A percentile compares a stretch with the other conserved stretches of the same genome.
Conservation (phyloP, 2,113 vertebrate species). For the Pygathrix nemaeus region DNA sequence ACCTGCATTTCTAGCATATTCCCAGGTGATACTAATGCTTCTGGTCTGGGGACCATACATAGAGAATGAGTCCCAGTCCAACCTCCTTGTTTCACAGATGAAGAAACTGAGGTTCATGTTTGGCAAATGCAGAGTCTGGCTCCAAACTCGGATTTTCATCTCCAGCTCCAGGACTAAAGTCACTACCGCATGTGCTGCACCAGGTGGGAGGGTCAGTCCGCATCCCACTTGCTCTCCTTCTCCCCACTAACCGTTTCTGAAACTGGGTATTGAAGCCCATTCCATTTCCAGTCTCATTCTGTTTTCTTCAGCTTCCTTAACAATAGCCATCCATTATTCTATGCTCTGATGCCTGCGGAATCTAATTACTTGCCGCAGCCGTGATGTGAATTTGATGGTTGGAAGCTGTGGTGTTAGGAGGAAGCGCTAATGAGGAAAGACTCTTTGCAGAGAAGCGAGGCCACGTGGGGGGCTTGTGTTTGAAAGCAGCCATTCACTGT, state of each 20-base stretch:
- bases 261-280: slow-evolving; percentile 18
- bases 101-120: neutral
- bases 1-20: neutral
- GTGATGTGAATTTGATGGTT: slow-evolving; percentile 74
- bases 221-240: neutral
- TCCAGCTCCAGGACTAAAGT: neutral
- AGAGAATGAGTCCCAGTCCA: neutral
- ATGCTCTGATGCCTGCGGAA: slow-evolving; percentile 67
- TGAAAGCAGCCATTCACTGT: slow-evolving; percentile 75
- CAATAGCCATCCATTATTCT: slow-evolving; percentile 74
- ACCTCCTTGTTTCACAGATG: neutral
- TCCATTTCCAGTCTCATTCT: slow-evolving; percentile 40
- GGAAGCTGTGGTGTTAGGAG: slow-evolving; percentile 55
- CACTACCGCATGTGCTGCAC: accelerated
- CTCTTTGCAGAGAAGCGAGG: slow-evolving; percentile 52
- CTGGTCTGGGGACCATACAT: neutral
- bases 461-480: slow-evolving; percentile 45
- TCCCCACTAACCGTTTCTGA: neutral
- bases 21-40: neutral
- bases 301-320: slow-evolving; percentile 40
- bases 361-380: slow-evolving; percentile 69
- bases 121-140: neutral
- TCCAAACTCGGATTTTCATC: neutral
- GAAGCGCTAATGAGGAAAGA: slow-evolving; percentile 66
- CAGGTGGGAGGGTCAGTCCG: neutral